Conservation (phyloP, 2,797 vertebrate species). For the Clarias laeviceps region DNA sequence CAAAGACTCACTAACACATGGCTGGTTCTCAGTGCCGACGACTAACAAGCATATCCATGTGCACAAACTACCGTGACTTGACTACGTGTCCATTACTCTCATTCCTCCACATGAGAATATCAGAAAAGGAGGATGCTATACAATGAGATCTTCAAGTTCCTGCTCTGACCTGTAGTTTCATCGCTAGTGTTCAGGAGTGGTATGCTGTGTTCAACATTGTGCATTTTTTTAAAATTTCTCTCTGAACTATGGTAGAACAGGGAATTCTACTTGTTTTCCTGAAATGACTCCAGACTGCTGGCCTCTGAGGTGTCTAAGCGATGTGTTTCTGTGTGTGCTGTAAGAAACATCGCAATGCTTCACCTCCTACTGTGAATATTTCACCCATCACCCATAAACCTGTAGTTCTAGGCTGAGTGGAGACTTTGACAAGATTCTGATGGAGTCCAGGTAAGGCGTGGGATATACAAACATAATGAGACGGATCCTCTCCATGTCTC, state of each 20-base stretch:
- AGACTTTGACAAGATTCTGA: constrained; percentile 64
- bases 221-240: neutral
- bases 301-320: constrained; percentile 23
- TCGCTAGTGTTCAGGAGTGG: constrained; percentile 30
- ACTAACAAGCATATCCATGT: constrained; percentile 27
- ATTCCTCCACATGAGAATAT: constrained; percentile 13
- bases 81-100: constrained; percentile 15
- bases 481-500: constrained; percentile 52
- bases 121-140: constrained; percentile 23
- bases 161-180: constrained; percentile 32
- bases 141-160: neutral
- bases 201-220: constrained; percentile 29
- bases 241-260: constrained; percentile 12
- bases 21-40: constrained; percentile 27
- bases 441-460: constrained; percentile 71
- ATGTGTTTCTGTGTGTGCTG: constrained; percentile 12
- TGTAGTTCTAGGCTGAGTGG: constrained; percentile 55
- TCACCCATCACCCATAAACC: constrained; percentile 34
- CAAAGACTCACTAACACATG: constrained; percentile 69
- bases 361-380: constrained; percentile 40
- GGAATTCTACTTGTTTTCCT: neutral
- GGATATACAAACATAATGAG: constrained; percentile 64
- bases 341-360: constrained; percentile 53
- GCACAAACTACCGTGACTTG: constrained; percentile 33
- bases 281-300: constrained; percentile 41